Evolutionary conservation across 2,797 vertebrate species (phyloP).

Genomic region (Hybognathus amarus): DNA sequence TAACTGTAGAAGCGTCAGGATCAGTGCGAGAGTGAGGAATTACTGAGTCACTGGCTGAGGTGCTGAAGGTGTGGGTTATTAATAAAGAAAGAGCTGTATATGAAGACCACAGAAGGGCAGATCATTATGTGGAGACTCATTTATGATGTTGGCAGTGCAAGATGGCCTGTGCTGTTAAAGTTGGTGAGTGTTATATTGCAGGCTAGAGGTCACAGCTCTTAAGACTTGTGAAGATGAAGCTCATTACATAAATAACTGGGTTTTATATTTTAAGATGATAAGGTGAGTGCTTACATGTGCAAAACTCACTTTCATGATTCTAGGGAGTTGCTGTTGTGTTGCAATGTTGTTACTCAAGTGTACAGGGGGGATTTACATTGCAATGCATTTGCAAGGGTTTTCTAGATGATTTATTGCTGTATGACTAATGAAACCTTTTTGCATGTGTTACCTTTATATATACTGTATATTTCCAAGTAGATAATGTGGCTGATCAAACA

Average conservation of each 20-base stretch:
- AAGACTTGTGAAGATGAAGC: not conserved
- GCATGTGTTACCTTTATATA: no score
- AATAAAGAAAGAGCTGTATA: conserved; percentile 23
- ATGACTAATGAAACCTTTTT: not conserved
- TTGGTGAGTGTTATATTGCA: conserved; percentile 1
- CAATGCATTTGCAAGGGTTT: not conserved
- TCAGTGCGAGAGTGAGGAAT: conserved; percentile 5
- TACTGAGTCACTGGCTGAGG: conserved; percentile 20
- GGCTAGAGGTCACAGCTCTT: conserved; percentile 4
- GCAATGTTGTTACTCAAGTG: no score
- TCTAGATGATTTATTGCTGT: not conserved
- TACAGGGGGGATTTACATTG: not conserved
- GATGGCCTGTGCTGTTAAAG: not conserved
- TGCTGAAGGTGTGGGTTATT: conserved; percentile 22
- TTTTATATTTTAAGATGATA: not conserved
- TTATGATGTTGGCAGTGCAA: conserved; percentile 29
- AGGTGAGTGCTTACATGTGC: not conserved
- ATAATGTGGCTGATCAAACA: no score
- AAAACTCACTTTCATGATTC: not conserved
- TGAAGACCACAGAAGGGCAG: conserved; percentile 24
- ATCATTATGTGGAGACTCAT: conserved; percentile 29
- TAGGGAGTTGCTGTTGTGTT: no score
- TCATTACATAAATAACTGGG: conserved; percentile 3
- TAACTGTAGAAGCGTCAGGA: not conserved
- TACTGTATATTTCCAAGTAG: no score